Base-by-base conservation (phyloP, 2,113 vertebrate species). In the Scophthalmus maximus region DNA sequence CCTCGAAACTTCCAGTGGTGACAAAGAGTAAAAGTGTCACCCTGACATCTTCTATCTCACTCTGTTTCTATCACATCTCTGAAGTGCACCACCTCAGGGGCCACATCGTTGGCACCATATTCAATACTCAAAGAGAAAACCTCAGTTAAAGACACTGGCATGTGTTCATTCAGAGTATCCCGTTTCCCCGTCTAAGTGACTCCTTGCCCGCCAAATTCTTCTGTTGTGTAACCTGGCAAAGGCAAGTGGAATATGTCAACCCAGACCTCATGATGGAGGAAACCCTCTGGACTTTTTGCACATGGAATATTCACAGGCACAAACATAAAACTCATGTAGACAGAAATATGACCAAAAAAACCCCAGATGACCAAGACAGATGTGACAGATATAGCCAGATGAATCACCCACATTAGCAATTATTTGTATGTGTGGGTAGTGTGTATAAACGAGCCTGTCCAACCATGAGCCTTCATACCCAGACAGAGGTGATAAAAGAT, bases 111-210 rank as follows among this genome's bases (percentile, higher is more conserved):
- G 66, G 40, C 56, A 61, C 10, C 40, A 60, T 52, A 15, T 50
- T 76, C 50, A 49, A n/a, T n/a, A 22, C 14, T 73, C 30, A 68
- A 42, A 68, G 67, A 68, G 67, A 72, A 57, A 20, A 34, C 18
- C 61, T 68, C 62, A 30, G 27, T 58, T 59, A 59, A 52, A 60
- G 53, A 50, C 1, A 14, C 60, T 59, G 80, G 64, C 65, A 69
- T 72, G 65, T 74, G 50, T 77, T 80, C 27, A 82, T 71, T 70
- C 47, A 42, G 32, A 60, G 25, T 23, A 29, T 47, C 62, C 58
- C 36, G 40, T 66, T 69, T 68, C 44, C 49, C 20, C 5, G 5
- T 55, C 50, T 49, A n/a, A 23, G 30, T 11, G 53, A 11, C 58
- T 51, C 20, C 65, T 62, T 53, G 23, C 63, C 50, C 59, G 61